phyloP scores from a whole-genome alignment of 2,113 vertebrate species.

The Chaetops frenatus region DNA sequence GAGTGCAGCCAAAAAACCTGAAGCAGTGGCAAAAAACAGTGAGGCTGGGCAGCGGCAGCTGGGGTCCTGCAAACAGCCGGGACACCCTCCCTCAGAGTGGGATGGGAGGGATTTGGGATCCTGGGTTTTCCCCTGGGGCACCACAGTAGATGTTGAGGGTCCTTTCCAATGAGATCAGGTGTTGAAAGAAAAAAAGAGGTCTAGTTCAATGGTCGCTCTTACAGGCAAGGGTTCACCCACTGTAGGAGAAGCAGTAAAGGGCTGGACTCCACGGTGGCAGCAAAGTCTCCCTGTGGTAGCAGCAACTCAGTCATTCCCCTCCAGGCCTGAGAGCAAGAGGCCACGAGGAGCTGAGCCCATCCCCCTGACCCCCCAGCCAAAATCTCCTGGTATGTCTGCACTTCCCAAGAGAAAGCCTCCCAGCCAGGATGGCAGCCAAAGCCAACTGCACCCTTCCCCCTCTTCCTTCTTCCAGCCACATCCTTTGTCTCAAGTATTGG shows the following conservation, averaged over 20 bases:
- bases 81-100: fast-evolving
- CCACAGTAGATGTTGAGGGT: not conserved
- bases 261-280: fast-evolving
- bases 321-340: fast-evolving
- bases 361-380: not conserved
- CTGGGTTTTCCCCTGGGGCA: not conserved
- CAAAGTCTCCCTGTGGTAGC: fast-evolving
- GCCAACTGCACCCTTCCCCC: not conserved
- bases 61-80: fast-evolving
- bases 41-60: fast-evolving
- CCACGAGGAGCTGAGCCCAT: not conserved
- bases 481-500: not conserved
- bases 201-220: not conserved
- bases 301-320: fast-evolving
- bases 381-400: not conserved
- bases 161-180: not conserved
- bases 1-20: not conserved
- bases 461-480: not conserved
- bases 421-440: not conserved
- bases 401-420: not conserved
- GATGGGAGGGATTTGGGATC: too few species aligned
- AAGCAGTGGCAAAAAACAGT: not conserved
- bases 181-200: too few species aligned
- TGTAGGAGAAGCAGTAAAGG: not conserved
- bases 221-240: not conserved